Conservation (phyloP, 2,888 invertebrate species). For the Noctua fimbriata region DNA sequence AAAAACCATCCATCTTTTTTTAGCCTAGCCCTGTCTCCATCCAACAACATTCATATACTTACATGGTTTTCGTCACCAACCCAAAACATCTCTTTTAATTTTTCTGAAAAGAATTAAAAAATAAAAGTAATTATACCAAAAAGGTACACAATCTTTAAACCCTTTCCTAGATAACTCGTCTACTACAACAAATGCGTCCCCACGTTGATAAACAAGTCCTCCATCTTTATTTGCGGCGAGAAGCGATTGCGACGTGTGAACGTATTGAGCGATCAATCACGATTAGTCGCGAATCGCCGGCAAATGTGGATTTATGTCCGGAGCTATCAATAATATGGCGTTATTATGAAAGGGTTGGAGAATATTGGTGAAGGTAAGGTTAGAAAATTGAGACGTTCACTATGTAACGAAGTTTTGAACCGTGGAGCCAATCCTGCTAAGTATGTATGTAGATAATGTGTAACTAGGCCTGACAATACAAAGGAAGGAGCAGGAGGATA, state of each 20-base stretch:
- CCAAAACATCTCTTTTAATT: not conserved
- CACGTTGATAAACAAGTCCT: slow-evolving; percentile 54
- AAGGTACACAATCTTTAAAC: not conserved
- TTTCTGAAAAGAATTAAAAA: not conserved
- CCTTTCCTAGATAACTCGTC: not conserved
- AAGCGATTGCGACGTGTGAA: slow-evolving; percentile 6
- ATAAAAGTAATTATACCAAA: not conserved
- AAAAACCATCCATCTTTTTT: not conserved
- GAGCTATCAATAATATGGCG: slow-evolving; percentile 8
- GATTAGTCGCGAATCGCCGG: slow-evolving; percentile 34
- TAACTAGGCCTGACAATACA: no score
- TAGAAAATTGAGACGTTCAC: not conserved
- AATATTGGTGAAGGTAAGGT: not conserved
- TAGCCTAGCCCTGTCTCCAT: not conserved
- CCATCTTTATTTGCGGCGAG: slow-evolving; percentile 50
- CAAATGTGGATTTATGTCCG: slow-evolving; percentile 41
- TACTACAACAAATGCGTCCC: not conserved
- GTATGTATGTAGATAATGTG: not conserved
- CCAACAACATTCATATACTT: not conserved
- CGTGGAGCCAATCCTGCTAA: not conserved
- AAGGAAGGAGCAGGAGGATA: no score
- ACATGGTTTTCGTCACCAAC: not conserved
- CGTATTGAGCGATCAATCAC: slow-evolving; percentile 47
- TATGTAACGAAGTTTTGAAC: not conserved
- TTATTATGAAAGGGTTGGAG: not conserved